Base-by-base conservation (phyloP, 2,797 vertebrate genomes). In the Lerista edwardsae region DNA sequence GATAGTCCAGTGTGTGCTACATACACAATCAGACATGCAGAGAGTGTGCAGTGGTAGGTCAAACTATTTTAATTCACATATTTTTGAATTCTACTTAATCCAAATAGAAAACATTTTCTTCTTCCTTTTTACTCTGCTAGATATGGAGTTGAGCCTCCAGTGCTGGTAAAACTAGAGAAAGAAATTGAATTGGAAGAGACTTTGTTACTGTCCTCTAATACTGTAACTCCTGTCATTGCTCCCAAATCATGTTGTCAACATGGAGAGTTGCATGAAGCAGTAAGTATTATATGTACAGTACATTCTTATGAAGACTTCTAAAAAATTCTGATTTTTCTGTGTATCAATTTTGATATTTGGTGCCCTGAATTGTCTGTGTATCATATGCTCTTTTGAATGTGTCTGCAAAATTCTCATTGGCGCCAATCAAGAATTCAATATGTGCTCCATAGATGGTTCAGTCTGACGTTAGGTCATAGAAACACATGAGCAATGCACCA, bases 121-220 rank as follows among this genome's bases (percentile, higher is more conserved):
- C 9, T 39, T 25, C 19, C 27, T 15, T 71, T 77, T 21, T 78
- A 34, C 86, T 71, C 73, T 79, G 93, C 89, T 91, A 99, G 98
- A 87, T 99, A 97, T 31, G 98, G 98, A 0, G 97, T 99, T 91
- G 99, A 99, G 88, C 99, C 99, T 87, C 98, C 99, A 1, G 97
- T 97, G 2, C 93, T 99, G 89, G 97, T 99, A 90, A 98, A 99
- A 94, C 95, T 99, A 89, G 99, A 99, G 96, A 98, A 99, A 88
- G 99, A 99, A 96, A 99, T 99, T 39, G 99, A 99, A 86, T 91
- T 99, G 87, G 98, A 99, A 95, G 98, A 99, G 93, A 98, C 97
- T 0, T 92, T 98, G 91, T 94, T 99, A 85, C 95, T 97, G 96
- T 94, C 96, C 0, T 97, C 97, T 85, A 97, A 96, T 84, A 95